Evolutionary conservation across 2,113 vertebrate species (phyloP), one percentile per base, ranked within the genome.

Genomic region (Progne subis): DNA sequence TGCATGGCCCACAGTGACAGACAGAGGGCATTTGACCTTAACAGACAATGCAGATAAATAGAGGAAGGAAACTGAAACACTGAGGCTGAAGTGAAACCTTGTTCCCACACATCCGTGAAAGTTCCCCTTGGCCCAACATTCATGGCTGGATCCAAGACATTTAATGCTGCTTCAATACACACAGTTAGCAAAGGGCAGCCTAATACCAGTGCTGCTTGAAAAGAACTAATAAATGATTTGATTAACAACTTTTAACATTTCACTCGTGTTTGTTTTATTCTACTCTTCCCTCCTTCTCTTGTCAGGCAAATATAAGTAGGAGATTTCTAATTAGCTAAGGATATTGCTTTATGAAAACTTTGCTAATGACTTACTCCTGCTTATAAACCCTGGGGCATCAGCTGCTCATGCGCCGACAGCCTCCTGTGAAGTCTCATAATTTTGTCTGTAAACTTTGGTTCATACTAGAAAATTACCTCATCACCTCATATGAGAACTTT

Each of bases 201-300:
- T 64, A 88, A 90, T 90, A 92, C 8, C 90, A 52, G 47, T 67
- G 82, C 70, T 97, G 69, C 86, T 94, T 92, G 67, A 86, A 94
- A 97, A 83, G 49, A 97, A 84, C 77, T 92, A 86, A 82, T 96
- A 96, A 96, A 97, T 90, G 81, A 92, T 94, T 98, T 82, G 59
- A 95, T 96, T 97, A 97, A 95, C 71, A 97, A 86, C 49, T 92
- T 87, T 86, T n/a, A 95, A 94, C 79, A 90, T 92, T 96, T 90
- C 83, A 68, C 25, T 88, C 52, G 8, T 97, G 70, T 96, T 95
- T 95, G 91, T 91, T 97, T 97, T 79, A 65, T 61, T 63, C 89
- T 84, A 87, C 25, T 81, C 50, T 82, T 96, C 77, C 82, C 91
- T 85, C 37, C 46, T 86, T 44, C 78, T 70, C 94, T 97, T 97